Evolutionary conservation across 2,113 vertebrate species (phyloP).

Genomic region (Epinephelus lanceolatus): DNA sequence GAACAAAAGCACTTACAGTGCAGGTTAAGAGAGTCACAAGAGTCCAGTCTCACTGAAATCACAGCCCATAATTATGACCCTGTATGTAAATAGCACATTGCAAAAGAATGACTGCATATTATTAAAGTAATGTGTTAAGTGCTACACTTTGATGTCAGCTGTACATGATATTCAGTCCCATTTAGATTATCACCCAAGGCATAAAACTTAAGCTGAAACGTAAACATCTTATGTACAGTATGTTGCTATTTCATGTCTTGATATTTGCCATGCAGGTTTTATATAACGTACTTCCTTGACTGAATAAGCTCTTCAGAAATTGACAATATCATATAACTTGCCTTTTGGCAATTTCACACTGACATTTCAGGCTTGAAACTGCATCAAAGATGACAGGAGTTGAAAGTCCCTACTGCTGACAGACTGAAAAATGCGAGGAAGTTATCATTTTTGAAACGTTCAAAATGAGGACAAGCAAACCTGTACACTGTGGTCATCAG

Average conservation of each 20-base stretch:
- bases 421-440: background rate
- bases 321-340: background rate
- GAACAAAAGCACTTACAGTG: background rate
- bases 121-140: background rate
- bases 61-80: background rate
- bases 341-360: constrained; percentile 19
- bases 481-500: background rate
- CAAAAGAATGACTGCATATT: background rate
- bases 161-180: background rate
- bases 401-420: background rate
- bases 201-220: background rate
- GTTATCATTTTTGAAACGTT: constrained; percentile 18
- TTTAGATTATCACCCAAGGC: background rate
- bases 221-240: background rate
- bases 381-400: constrained; percentile 5
- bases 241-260: background rate
- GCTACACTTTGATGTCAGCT: background rate
- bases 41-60: background rate
- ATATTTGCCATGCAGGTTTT: background rate
- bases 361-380: constrained; percentile 28
- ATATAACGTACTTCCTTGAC: no score
- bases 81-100: background rate
- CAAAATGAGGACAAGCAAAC: background rate
- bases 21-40: background rate
- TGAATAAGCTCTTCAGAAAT: background rate